These are phyloP conservation scores for Lonchura striata DNA, from an alignment of 2,113 vertebrate genomes.

Conservation along the genomic window DNA sequence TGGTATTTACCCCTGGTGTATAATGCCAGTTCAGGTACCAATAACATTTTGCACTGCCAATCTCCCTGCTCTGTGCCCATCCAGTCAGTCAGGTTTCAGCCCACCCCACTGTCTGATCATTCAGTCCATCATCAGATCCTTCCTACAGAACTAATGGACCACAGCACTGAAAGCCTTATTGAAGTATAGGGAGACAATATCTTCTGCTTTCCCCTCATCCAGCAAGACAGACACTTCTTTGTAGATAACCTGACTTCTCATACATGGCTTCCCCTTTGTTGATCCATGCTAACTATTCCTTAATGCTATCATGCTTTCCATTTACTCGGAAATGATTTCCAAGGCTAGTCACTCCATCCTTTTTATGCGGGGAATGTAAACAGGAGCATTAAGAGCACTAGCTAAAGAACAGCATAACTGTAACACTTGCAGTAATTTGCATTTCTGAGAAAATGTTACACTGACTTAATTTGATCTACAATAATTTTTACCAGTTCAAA, in stretches of 20 bases:
- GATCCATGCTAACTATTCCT: background rate
- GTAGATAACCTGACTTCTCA: background rate
- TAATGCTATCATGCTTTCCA: fast-evolving
- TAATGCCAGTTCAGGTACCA: background rate
- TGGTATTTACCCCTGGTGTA: background rate
- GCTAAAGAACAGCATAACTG: background rate
- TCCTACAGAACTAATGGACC: background rate
- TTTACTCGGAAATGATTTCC: background rate
- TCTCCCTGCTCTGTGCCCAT: fast-evolving
- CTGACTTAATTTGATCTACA: background rate
- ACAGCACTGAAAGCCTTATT: background rate
- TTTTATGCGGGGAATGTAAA: background rate
- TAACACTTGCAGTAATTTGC: background rate
- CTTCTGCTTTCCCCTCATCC: background rate
- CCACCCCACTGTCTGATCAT: background rate
- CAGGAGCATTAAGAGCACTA: background rate
- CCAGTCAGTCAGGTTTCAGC: background rate
- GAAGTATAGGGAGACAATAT: background rate
- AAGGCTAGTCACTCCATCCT: background rate
- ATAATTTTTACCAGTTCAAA: background rate
- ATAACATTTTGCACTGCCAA: background rate
- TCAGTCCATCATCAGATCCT: background rate
- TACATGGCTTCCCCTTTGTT: background rate
- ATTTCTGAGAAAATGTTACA: background rate
- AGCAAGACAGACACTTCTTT: background rate